A percentile compares a stretch with the other conserved stretches of the same genome.
phyloP scores from a whole-genome alignment of 1,140 invertebrate species.

The Euschistus heros region DNA sequence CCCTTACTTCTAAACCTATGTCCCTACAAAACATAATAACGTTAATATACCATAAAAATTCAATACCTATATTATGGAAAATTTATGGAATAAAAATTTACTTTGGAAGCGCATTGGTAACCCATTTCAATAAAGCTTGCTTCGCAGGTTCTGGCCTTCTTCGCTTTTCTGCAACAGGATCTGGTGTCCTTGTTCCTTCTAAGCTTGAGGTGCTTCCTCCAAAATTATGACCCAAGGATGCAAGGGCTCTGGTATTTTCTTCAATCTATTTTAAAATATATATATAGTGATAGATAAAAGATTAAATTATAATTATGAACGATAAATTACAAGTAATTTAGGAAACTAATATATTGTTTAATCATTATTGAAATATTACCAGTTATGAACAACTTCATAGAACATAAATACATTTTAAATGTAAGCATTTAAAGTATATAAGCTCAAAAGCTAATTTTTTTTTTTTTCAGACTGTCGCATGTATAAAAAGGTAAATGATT shows the following conservation, averaged over 20 bases:
- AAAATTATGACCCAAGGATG: constrained; percentile 71
- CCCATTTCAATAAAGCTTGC: constrained; percentile 88
- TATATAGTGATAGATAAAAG: too few relatives aligned
- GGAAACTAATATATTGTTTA: too few relatives aligned
- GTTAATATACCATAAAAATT: neutral
- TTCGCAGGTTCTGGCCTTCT: constrained; percentile 74
- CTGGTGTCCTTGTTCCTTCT: constrained; percentile 50
- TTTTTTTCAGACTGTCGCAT: too few relatives aligned
- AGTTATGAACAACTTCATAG: too few relatives aligned
- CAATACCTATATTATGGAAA: neutral
- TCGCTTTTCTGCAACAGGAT: constrained; percentile 41
- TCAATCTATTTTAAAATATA: constrained; percentile 60
- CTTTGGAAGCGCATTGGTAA: constrained; percentile 85
- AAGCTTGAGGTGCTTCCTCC: constrained; percentile 67
- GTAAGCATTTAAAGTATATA: too few relatives aligned
- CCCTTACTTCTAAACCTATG: constrained; percentile 75
- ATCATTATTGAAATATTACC: too few relatives aligned
- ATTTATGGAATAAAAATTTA: constrained; percentile 41
- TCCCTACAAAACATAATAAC: constrained; percentile 44
- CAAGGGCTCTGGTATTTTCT: constrained; percentile 82
- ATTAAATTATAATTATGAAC: too few relatives aligned
- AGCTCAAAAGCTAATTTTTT: too few relatives aligned
- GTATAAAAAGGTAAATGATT: too few relatives aligned
- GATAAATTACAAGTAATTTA: too few relatives aligned
- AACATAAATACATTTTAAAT: too few relatives aligned